Evolutionary conservation across 2,797 vertebrate species (phyloP).

Genomic region (Chaetodon trifasciatus): DNA sequence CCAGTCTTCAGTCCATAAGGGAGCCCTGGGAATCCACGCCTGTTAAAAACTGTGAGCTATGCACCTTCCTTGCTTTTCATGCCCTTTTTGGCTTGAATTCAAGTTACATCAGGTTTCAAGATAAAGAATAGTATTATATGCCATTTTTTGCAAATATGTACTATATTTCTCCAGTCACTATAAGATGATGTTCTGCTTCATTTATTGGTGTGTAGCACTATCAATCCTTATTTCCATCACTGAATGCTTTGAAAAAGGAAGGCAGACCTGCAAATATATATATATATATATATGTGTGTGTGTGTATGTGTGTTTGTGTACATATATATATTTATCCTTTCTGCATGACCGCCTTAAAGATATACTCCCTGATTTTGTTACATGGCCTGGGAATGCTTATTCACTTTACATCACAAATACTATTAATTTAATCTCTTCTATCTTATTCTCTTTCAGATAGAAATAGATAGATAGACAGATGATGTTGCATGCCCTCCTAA

Average conservation of each 20-base stretch:
- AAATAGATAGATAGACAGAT: too few relatives aligned
- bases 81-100: conserved; percentile 46
- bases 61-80: conserved; percentile 54
- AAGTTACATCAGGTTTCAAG: conserved; percentile 51
- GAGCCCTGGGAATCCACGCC: conserved; percentile 42
- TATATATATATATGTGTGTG: too few relatives aligned
- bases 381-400: not conserved
- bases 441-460: too few relatives aligned
- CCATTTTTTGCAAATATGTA: not conserved
- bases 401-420: not conserved
- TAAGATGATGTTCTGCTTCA: not conserved
- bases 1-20: conserved; percentile 50
- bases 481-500: too few relatives aligned
- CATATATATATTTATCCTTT: not conserved
- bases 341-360: not conserved
- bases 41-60: conserved; percentile 65
- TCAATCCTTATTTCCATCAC: not conserved
- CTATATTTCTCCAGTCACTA: not conserved
- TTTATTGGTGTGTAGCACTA: not conserved
- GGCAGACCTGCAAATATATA: not conserved
- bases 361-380: not conserved
- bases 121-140: conserved; percentile 6
- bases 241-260: not conserved
- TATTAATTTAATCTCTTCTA: too few relatives aligned
- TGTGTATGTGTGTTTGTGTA: too few relatives aligned